Evolutionary conservation across 1,140 invertebrate genomes (phyloP).

Genomic region (Drosophila subobscura): DNA sequence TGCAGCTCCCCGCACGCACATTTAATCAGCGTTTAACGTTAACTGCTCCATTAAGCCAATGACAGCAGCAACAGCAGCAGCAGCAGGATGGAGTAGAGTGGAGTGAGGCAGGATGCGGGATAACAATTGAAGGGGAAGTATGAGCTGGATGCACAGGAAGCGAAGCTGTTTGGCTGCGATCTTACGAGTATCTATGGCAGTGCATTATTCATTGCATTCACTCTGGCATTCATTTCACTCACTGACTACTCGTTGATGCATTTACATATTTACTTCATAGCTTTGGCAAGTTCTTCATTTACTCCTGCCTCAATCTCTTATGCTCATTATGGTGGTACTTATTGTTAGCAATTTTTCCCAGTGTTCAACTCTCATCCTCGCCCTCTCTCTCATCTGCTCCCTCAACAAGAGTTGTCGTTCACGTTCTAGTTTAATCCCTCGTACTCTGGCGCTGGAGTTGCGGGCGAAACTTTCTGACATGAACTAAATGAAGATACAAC

Average conservation of each 20-base stretch:
- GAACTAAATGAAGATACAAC: slow-evolving; percentile 63
- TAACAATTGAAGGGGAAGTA: slow-evolving; percentile 6
- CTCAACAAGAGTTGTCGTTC: no score
- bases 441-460: not conserved
- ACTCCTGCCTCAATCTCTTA: no score
- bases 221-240: no score
- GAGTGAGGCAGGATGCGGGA: not conserved
- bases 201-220: no score
- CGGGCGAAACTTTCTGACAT: slow-evolving; percentile 58
- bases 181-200: no score
- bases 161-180: no score
- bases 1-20: not conserved
- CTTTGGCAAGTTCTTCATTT: no score
- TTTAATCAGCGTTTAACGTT: slow-evolving; percentile 50
- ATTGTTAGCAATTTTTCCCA: not conserved
- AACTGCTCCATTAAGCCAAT: slow-evolving; percentile 41
- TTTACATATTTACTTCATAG: no score
- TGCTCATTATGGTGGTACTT: no score
- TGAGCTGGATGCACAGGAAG: no score
- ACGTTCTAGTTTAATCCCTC: no score
- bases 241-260: no score
- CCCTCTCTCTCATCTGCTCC: not conserved
- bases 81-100: not conserved
- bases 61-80: slow-evolving; percentile 13
- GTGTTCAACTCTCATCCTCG: slow-evolving; percentile 5